Evolutionary conservation across 2,888 invertebrate species (phyloP).

Genomic region (Sipha maydis): DNA sequence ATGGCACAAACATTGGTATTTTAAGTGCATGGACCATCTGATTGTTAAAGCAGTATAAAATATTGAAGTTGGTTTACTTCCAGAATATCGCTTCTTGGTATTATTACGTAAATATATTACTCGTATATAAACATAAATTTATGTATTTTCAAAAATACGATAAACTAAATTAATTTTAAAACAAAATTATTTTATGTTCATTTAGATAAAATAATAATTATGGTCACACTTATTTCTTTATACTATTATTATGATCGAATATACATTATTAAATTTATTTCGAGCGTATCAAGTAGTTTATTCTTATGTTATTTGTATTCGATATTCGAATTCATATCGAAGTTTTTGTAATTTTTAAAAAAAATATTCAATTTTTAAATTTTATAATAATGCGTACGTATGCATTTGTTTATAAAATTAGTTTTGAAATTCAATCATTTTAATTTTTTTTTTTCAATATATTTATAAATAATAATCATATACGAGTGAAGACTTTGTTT

Average conservation of each 20-base stretch:
- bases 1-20: conserved; percentile 35
- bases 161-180: conserved; percentile 20
- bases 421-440: no score
- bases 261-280: not conserved
- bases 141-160: not conserved
- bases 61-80: conserved; percentile 29
- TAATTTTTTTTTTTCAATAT: no score
- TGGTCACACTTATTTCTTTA: not conserved
- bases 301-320: no score
- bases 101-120: not conserved
- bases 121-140: not conserved
- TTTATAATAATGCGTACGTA: no score
- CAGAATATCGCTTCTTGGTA: not conserved
- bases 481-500: no score
- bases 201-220: not conserved
- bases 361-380: no score
- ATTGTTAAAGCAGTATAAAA: conserved; percentile 20
- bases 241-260: not conserved
- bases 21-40: conserved; percentile 15
- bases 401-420: no score
- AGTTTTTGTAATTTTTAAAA: not conserved
- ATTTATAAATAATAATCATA: no score
- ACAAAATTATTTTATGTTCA: not conserved
- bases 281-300: no score
- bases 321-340: not conserved